Conservation (phyloP, 2,113 vertebrate genomes). For the Bothrops jararaca region DNA sequence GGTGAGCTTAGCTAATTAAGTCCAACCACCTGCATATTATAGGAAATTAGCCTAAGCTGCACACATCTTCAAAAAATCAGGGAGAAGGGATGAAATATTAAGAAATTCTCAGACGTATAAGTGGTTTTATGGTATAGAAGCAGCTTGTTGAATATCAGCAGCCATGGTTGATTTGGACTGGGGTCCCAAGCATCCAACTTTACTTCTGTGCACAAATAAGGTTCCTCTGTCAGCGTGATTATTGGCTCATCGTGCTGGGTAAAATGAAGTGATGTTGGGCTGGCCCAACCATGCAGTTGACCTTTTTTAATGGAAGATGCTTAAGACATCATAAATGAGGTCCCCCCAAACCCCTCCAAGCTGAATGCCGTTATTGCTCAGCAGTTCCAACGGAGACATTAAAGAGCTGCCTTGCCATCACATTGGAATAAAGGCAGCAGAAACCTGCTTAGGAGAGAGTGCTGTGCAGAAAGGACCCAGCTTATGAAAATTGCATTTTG, state of each 20-base stretch:
- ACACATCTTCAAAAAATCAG: too few species aligned
- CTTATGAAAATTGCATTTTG: neutral
- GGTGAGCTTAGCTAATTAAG: too few species aligned
- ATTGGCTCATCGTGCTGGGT: neutral
- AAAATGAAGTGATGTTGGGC: neutral
- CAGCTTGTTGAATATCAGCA: too few species aligned
- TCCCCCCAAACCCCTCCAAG: neutral
- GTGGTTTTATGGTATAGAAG: too few species aligned
- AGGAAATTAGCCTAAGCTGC: too few species aligned
- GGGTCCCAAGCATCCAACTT: neutral
- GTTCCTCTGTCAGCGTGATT: neutral
- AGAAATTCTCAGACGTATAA: too few species aligned
- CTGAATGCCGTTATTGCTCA: neutral
- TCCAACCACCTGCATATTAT: too few species aligned
- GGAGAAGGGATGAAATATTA: too few species aligned
- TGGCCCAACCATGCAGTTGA: neutral
- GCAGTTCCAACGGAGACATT: neutral
- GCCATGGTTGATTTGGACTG: too few species aligned
- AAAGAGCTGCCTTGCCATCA: neutral
- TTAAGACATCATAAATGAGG: neutral
- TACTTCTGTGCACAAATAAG: neutral
- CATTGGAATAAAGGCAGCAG: neutral
- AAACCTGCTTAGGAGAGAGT: neutral
- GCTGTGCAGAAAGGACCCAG: neutral
- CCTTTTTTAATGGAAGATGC: neutral